A percentile compares a stretch with the other conserved stretches of the same genome.
Evolutionary conservation across 2,113 vertebrate species (phyloP).

Genomic region (Prionailurus viverrinus): DNA sequence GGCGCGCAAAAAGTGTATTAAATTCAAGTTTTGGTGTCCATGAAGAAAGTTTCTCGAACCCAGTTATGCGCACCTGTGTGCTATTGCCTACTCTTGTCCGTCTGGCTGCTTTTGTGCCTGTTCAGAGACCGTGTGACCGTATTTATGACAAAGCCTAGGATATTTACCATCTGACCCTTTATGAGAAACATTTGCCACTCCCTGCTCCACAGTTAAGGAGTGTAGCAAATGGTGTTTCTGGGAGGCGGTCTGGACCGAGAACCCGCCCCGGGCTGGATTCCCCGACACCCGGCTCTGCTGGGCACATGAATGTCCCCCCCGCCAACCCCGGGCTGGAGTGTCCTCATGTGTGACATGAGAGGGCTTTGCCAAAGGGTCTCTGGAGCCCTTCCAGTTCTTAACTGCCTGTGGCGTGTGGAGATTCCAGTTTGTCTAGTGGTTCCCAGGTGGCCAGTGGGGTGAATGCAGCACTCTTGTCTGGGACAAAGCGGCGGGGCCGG

Average conservation of each 20-base stretch:
- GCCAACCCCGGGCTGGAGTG: background rate
- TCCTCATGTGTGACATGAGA: background rate
- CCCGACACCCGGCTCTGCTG: background rate
- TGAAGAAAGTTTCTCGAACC: conserved; percentile 43
- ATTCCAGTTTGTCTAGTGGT: background rate
- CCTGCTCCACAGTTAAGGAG: background rate
- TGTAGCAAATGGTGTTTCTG: conserved; percentile 18
- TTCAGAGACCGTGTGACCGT: background rate
- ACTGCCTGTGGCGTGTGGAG: background rate
- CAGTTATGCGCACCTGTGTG: background rate
- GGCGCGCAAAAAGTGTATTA: background rate
- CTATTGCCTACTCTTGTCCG: background rate
- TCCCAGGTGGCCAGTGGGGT: background rate
- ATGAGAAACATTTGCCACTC: background rate
- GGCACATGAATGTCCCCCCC: too few species aligned
- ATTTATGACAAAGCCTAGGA: background rate
- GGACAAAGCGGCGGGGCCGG: background rate
- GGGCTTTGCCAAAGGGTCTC: background rate
- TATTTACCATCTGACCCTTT: background rate
- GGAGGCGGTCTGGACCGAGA: background rate
- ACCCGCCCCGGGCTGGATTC: background rate
- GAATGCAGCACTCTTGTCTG: background rate
- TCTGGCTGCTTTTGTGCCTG: background rate
- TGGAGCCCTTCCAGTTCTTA: background rate
- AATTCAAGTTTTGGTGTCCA: background rate